These are phyloP conservation scores for Sorex maritimensis DNA, from an alignment of 2,797 vertebrate genomes.

Conservation along the genomic window DNA sequence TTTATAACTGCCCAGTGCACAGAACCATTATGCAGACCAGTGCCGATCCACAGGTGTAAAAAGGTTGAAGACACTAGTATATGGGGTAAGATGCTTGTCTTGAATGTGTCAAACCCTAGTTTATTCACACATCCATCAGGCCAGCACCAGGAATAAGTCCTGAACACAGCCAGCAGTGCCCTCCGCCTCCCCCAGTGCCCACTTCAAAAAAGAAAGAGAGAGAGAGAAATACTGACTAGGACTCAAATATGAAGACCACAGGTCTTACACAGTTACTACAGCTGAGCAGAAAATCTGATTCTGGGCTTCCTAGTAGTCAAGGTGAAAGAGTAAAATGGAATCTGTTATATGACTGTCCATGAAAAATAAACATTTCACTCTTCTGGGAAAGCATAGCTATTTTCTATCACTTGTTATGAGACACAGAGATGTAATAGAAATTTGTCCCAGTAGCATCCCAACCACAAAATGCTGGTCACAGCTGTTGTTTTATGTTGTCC, in stretches of 20 bases:
- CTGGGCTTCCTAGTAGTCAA: neutral
- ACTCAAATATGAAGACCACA: slow-evolving; percentile 9
- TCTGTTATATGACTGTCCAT: neutral
- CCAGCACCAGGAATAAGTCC: no score
- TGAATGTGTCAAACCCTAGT: no score
- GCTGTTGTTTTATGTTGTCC: neutral
- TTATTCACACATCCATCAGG: no score
- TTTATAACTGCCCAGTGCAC: no score
- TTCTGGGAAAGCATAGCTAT: slow-evolving; percentile 17
- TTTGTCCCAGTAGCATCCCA: neutral
- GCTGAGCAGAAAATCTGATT: slow-evolving; percentile 4
- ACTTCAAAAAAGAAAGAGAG: no score
- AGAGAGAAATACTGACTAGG: slow-evolving; percentile 10
- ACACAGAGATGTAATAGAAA: neutral
- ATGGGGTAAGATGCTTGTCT: no score
- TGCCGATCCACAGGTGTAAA: no score
- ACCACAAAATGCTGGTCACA: slow-evolving; percentile 31
- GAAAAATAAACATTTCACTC: slow-evolving; percentile 47
- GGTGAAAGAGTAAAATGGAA: slow-evolving; percentile 21
- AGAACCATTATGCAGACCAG: no score
- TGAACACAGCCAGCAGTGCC: no score
- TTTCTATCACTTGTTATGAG: neutral
- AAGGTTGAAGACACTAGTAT: no score
- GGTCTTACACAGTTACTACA: neutral
- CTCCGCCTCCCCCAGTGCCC: no score